These are phyloP conservation scores for Myoxocephalus aenaeus DNA, from an alignment of 2,797 vertebrate genomes.

Conservation along the genomic window DNA sequence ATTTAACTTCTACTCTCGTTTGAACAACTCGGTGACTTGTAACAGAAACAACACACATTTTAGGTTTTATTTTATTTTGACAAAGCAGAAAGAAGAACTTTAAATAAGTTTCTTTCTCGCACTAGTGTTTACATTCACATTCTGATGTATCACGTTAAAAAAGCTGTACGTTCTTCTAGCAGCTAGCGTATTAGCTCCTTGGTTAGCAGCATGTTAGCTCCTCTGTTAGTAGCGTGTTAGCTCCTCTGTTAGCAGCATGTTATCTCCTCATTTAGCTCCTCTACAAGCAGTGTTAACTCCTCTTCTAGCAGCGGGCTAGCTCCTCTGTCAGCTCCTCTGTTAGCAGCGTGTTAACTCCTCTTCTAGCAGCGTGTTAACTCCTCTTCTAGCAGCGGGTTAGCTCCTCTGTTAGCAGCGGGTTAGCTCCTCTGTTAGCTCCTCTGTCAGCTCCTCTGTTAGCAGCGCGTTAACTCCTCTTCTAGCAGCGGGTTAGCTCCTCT, in stretches of 20 bases:
- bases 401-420: neutral
- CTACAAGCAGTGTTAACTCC: no score
- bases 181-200: no score
- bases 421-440: neutral
- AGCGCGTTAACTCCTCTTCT: neutral
- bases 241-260: neutral
- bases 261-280: no score
- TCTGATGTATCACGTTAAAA: neutral
- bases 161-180: neutral
- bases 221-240: neutral
- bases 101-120: neutral
- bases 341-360: neutral
- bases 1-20: no score
- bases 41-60: neutral
- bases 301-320: neutral
- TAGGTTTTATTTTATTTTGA: neutral
- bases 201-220: no score
- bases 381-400: neutral
- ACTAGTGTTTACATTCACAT: neutral
- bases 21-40: neutral
- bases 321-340: no score
- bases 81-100: neutral
- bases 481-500: neutral
- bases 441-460: neutral
- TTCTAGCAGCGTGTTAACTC: neutral